Base-by-base conservation (phyloP, 2,113 vertebrate genomes). In the Charadrius vociferus region DNA sequence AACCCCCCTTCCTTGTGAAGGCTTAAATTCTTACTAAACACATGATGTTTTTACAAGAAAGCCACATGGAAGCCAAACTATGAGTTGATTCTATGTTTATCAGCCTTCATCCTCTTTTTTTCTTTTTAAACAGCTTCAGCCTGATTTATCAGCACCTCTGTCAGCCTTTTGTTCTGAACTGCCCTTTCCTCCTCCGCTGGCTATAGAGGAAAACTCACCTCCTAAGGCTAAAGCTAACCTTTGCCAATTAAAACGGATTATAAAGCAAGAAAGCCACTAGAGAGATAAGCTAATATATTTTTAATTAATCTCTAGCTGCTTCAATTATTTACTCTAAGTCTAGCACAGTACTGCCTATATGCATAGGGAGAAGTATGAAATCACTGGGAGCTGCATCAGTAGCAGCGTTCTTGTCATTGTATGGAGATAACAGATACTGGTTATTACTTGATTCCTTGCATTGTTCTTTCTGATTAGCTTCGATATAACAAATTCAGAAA, bases 391-490 rank as follows among this genome's bases (percentile, higher is more conserved):
- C 3, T 82, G 10, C 53, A 82, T 43, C 49, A 49, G 65, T 81
- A 39, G 49, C 36, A 91, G 47, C 3, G 2, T 74, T 52, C 61
- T 56, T 93, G 36, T 81, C 71, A 63, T 62, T 58, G 4, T 24
- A 3, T 24, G 29, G n/a, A 85, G 49, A 85, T 84, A 87, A 85
- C 45, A 95, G 62, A 73, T 41, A 81, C 9, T 3, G 1, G 37
- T 70, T 80, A 65, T 82, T 86, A 73, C 63, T 83, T 70, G 71
- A 90, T 81, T 90, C 58, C n/a, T 88, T 34, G 9, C 23, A 62
- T 73, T 97, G 81, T 90, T 94, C 58, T 63, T 86, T 75, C 63
- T 95, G 72, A 89, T 93, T 95, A 90, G 70, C 50, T 94, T 83
- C 81, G 47, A 22, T 47, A 36, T 11, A 83, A 62, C 6, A 66